These are phyloP conservation scores for Uropetala carovei DNA, from an alignment of 2,888 invertebrate genomes.

Conservation along the genomic window DNA sequence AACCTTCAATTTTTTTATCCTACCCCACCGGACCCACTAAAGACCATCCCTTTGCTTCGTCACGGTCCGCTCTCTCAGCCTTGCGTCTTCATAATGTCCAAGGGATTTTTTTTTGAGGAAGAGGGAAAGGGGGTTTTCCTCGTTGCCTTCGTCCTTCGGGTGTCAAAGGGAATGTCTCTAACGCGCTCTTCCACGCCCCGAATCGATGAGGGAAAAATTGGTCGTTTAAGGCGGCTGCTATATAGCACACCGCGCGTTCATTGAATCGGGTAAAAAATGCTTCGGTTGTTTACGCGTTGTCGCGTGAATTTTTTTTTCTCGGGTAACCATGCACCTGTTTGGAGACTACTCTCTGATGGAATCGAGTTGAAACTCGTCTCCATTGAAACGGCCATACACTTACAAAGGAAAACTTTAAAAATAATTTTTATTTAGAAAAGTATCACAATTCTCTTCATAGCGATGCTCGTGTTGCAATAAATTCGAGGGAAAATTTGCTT, in stretches of 20 bases:
- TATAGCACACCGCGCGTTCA: neutral
- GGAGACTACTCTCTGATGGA: neutral
- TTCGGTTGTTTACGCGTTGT: neutral
- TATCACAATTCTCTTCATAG: no score
- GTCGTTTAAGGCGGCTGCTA: neutral
- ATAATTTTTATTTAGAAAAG: no score
- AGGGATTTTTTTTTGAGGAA: conserved; percentile 4
- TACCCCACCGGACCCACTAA: conserved; percentile 28
- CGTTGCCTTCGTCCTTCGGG: conserved; percentile 15
- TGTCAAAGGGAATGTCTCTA: conserved; percentile 37
- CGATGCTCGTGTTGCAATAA: no score
- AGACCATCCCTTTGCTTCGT: conserved; percentile 52
- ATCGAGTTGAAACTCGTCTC: neutral
- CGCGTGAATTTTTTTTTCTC: neutral
- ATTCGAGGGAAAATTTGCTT: no score
- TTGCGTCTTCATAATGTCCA: conserved; percentile 50
- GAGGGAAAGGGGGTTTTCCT: neutral
- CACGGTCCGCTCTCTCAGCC: conserved; percentile 8
- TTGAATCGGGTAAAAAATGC: conserved; percentile 15
- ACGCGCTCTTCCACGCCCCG: conserved; percentile 18
- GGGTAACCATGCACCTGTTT: neutral
- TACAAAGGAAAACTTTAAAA: no score
- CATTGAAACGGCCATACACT: no score
- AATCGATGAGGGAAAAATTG: conserved; percentile 25
- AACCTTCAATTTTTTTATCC: conserved; percentile 2